Percentiles rank a stretch among this genome's conserved stretches.
Evolutionary conservation across 2,888 invertebrate genomes (phyloP).

Genomic region (Orchestes rusci): DNA sequence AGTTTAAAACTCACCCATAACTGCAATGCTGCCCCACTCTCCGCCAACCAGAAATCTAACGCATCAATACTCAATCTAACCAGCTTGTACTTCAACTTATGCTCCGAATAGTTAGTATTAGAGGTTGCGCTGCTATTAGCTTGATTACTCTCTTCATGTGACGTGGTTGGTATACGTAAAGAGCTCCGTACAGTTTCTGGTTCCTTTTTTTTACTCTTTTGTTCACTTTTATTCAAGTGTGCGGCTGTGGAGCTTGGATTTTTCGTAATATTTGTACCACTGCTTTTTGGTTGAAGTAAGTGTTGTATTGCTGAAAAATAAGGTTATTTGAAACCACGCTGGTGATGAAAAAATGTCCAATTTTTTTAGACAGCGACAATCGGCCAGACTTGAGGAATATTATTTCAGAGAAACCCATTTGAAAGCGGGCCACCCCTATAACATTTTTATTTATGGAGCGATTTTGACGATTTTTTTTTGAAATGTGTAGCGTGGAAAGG

Average conservation of each 20-base stretch:
- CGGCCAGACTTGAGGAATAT: not conserved
- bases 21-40: slow-evolving; percentile 79
- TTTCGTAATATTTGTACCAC: slow-evolving; percentile 26
- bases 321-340: not conserved
- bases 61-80: slow-evolving; percentile 82
- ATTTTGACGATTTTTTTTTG: too few relatives aligned
- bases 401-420: too few relatives aligned
- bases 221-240: slow-evolving; percentile 20
- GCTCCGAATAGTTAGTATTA: slow-evolving; percentile 32
- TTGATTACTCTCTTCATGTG: slow-evolving; percentile 29
- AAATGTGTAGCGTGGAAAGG: too few relatives aligned
- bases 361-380: too few relatives aligned
- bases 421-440: too few relatives aligned
- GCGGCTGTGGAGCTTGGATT: slow-evolving; percentile 16
- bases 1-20: slow-evolving; percentile 62
- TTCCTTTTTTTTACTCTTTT: slow-evolving; percentile 24
- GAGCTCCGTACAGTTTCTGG: slow-evolving; percentile 17
- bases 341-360: too few relatives aligned
- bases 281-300: slow-evolving; percentile 35
- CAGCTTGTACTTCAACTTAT: slow-evolving; percentile 81
- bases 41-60: slow-evolving; percentile 85
- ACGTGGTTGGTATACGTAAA: slow-evolving; percentile 25
- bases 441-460: too few relatives aligned
- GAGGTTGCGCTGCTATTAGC: slow-evolving; percentile 2
- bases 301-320: slow-evolving; percentile 25